Base-by-base conservation (phyloP, 2,797 vertebrate species). In the Sarcoramphus papa region DNA sequence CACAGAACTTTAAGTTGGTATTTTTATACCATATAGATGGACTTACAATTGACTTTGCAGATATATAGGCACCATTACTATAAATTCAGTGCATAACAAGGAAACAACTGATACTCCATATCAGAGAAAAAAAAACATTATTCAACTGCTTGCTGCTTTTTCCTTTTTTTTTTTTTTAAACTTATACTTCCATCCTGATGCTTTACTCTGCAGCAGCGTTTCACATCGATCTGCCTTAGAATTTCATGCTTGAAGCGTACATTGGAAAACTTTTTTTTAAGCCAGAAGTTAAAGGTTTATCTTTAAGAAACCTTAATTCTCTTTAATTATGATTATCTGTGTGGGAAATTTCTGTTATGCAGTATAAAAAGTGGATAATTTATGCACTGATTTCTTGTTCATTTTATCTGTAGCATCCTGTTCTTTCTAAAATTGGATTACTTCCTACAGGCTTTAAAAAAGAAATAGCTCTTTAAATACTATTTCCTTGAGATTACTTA, bases 231-330 rank as follows among this genome's bases (percentile, higher is more conserved):
- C 47, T 33, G 53, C 40, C 31, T 30, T 84, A 28, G 27, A 57
- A n/a, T 43, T 17, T 56, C 11, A 12, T 17, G 31, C 69, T 62
- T 77, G 27, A 77, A 63, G 12, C 0, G 0, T 28, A 28, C 7
- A 13, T 10, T 81, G 31, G 50, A 45, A 73, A 76, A 15, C 8
- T 18, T 33, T 21, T 21, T 56, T 89, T 78, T 37, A 64, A 60
- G 15, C 8, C 28, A 73, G 33, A 78, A 78, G 7, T 35, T 60
- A 80, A 56, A 83, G 15, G 19, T 33, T 23, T 56, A 48, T n/a
- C 33, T 65, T 60, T 62, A 76, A 47, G 43, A 80, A 74, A 62
- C 37, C 13, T 57, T 22, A 12, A 1, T 45, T 72, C 18, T 51
- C 48, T 45, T 85, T 50, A 59, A 48, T 87, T 37, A 35, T 27